Conservation (phyloP, 1,140 invertebrate genomes). For the Mylabris phalerata region DNA sequence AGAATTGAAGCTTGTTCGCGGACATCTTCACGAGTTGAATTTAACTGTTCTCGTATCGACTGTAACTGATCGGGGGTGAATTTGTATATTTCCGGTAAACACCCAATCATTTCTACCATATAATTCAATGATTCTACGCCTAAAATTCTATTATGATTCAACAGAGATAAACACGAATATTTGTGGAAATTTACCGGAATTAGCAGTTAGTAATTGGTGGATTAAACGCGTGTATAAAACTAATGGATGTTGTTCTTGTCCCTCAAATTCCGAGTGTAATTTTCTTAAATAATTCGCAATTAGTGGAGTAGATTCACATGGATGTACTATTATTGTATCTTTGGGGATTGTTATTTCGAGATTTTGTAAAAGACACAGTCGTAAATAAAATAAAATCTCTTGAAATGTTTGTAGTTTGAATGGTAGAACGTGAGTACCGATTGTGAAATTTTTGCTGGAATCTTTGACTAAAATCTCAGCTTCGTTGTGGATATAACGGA, state of each 20-base stretch:
- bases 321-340: conserved; percentile 48
- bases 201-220: conserved; percentile 53
- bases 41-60: conserved; percentile 59
- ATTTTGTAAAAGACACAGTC: conserved; percentile 61
- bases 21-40: conserved; percentile 67
- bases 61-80: conserved; percentile 41
- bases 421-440: conserved; percentile 59
- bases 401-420: conserved; percentile 58
- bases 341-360: conserved; percentile 42
- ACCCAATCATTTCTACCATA: conserved; percentile 67
- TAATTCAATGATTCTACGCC: conserved; percentile 56
- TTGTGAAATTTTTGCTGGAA: conserved; percentile 44
- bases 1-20: conserved; percentile 61
- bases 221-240: conserved; percentile 60
- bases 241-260: conserved; percentile 47
- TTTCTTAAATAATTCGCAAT: conserved; percentile 51
- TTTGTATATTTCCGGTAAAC: conserved; percentile 46
- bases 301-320: conserved; percentile 54
- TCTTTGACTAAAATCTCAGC: conserved; percentile 40
- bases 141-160: conserved; percentile 1
- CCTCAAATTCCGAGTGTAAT: conserved; percentile 42
- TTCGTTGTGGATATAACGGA: conserved; percentile 46
- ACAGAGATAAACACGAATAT: background rate
- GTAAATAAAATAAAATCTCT: conserved; percentile 67
- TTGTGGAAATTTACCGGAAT: conserved; percentile 45